These are phyloP conservation scores for Cryptus viduatorius DNA, from an alignment of 2,888 invertebrate species.

Conservation along the genomic window DNA sequence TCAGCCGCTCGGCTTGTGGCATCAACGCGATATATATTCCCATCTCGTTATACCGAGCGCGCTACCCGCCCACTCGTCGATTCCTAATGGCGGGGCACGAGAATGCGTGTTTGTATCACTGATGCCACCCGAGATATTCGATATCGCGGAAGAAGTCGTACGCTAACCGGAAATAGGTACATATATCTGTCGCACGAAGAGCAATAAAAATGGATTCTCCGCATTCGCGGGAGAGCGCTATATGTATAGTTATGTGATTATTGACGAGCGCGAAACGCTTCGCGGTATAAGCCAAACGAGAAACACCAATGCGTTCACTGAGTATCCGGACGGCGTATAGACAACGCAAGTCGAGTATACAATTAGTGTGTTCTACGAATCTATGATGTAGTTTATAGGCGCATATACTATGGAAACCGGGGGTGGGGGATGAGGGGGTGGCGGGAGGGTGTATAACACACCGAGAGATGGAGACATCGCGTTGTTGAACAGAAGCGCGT, in stretches of 20 bases:
- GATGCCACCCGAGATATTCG: constrained; percentile 25
- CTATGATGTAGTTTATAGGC: neutral
- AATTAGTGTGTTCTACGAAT: neutral
- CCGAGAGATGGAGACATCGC: neutral
- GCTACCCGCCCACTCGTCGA: constrained; percentile 47
- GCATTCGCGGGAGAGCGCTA: constrained; percentile 23
- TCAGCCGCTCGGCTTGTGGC: constrained; percentile 31
- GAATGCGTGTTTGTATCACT: constrained; percentile 8
- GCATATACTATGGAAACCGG: neutral
- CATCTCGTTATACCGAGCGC: constrained; percentile 20
- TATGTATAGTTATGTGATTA: constrained; percentile 20
- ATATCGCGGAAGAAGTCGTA: constrained; percentile 10
- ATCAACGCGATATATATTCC: neutral
- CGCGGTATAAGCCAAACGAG: constrained; percentile 26
- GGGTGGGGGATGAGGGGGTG: neutral
- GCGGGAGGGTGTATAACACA: neutral
- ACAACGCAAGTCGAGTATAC: too few species aligned
- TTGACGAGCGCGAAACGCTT: constrained; percentile 17
- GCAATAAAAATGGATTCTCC: constrained; percentile 20
- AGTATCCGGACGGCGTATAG: neutral
- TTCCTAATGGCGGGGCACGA: constrained; percentile 23
- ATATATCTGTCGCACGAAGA: neutral
- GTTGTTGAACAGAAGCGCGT: constrained; percentile 28
- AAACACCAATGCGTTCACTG: neutral
- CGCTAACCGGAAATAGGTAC: neutral